Conservation (phyloP, 2,113 vertebrate genomes). For the Varanus salvator region DNA sequence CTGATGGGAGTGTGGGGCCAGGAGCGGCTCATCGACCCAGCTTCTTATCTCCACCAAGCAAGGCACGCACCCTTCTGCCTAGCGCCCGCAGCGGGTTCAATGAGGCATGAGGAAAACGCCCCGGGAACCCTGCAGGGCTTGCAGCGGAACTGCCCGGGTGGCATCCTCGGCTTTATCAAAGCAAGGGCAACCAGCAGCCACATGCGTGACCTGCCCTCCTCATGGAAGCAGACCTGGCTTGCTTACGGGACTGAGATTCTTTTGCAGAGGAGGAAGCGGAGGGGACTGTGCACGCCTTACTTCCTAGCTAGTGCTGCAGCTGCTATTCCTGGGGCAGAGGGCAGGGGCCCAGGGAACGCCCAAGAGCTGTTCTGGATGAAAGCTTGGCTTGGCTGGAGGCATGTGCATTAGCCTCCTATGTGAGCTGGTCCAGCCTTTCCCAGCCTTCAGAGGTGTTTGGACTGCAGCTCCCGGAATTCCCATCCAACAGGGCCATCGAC, state of each 20-base stretch:
- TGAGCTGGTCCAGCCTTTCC: no score
- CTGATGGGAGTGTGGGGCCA: no score
- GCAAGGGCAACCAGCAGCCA: not conserved
- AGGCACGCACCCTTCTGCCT: not conserved
- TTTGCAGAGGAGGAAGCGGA: not conserved
- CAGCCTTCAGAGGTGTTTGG: no score
- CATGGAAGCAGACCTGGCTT: not conserved
- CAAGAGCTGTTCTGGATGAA: not conserved
- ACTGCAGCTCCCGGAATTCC: no score
- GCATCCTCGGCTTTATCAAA: not conserved
- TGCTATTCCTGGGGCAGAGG: not conserved
- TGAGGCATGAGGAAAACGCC: not conserved
- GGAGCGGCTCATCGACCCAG: no score
- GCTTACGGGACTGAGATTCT: not conserved
- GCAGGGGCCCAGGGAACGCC: not conserved
- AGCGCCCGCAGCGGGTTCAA: no score
- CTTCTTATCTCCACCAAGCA: not conserved
- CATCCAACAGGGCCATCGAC: no score
- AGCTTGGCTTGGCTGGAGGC: not conserved
- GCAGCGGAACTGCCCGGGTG: not conserved
- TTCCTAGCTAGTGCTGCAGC: not conserved
- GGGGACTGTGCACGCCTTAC: not conserved
- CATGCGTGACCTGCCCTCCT: not conserved
- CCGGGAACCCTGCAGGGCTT: not conserved
- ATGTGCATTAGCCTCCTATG: not conserved